phyloP scores from a whole-genome alignment of 2,113 vertebrate species.

The Pluvianellus socialis region DNA sequence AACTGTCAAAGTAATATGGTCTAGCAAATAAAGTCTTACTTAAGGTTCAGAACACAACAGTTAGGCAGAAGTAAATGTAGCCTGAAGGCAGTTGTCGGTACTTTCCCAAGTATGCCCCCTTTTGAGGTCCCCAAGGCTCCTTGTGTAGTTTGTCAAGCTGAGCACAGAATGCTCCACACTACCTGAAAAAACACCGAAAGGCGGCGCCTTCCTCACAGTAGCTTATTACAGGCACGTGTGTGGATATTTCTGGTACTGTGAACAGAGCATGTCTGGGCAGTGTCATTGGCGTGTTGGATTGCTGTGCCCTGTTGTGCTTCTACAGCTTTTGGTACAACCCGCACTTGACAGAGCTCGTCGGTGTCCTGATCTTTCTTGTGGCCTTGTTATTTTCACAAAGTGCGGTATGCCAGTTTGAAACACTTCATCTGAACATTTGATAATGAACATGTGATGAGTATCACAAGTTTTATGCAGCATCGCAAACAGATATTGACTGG shows the following conservation, averaged over 20 bases:
- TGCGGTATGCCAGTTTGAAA: not conserved
- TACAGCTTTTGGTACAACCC: not conserved
- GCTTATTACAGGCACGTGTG: rapidly evolving
- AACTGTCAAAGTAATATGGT: not conserved
- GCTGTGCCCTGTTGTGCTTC: not conserved
- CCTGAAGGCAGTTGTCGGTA: not conserved
- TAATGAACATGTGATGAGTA: not conserved
- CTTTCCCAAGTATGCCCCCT: not conserved
- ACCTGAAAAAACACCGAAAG: not conserved
- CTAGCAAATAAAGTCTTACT: not conserved
- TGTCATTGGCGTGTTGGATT: not conserved
- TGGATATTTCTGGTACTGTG: not conserved
- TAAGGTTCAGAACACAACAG: not conserved
- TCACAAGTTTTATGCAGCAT: not conserved
- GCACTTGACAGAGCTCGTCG: rapidly evolving
- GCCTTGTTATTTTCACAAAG: not conserved
- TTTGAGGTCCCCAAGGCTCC: not conserved
- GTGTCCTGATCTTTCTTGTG: not conserved
- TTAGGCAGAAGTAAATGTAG: not conserved
- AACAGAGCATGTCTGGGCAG: not conserved
- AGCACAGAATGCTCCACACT: not conserved
- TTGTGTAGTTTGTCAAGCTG: rapidly evolving
- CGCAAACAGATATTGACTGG: not conserved
- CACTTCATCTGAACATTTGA: not conserved
- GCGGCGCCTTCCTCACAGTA: not conserved